phyloP scores from a whole-genome alignment of 2,888 invertebrate species.

The Poecilobothrus nobilitatus region DNA sequence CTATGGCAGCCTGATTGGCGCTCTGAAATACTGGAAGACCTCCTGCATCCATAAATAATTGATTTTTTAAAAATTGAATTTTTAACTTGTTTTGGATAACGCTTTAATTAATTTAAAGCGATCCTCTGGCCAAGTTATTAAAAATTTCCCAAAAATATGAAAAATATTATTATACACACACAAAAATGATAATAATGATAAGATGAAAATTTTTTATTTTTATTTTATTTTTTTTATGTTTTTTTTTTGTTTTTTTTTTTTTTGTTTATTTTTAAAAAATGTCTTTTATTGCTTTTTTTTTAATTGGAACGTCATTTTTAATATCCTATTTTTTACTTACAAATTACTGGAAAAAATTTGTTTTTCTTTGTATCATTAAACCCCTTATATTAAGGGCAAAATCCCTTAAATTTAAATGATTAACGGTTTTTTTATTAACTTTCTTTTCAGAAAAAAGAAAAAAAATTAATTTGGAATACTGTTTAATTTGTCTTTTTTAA shows the following conservation, averaged over 20 bases:
- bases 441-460: background rate
- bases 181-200: too few relatives aligned
- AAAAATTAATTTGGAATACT: background rate
- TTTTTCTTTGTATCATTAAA: too few relatives aligned
- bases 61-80: conserved; percentile 19
- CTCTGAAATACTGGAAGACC: conserved; percentile 46
- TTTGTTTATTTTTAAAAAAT: background rate
- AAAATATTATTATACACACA: too few relatives aligned
- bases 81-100: background rate
- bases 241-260: background rate
- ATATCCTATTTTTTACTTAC: background rate
- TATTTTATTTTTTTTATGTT: background rate
- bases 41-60: conserved; percentile 46
- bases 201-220: background rate
- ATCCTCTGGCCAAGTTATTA: background rate
- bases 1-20: conserved; percentile 45
- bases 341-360: background rate
- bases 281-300: background rate
- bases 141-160: background rate
- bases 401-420: too few relatives aligned
- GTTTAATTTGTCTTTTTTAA: conserved; percentile 13
- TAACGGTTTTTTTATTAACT: too few relatives aligned
- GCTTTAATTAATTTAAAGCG: background rate
- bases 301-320: background rate
- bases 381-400: too few relatives aligned